Percentiles rank a stretch among this genome's conserved stretches.
These are phyloP conservation scores for Callipepla squamata DNA, from an alignment of 2,113 vertebrate genomes.

Conservation along the genomic window DNA sequence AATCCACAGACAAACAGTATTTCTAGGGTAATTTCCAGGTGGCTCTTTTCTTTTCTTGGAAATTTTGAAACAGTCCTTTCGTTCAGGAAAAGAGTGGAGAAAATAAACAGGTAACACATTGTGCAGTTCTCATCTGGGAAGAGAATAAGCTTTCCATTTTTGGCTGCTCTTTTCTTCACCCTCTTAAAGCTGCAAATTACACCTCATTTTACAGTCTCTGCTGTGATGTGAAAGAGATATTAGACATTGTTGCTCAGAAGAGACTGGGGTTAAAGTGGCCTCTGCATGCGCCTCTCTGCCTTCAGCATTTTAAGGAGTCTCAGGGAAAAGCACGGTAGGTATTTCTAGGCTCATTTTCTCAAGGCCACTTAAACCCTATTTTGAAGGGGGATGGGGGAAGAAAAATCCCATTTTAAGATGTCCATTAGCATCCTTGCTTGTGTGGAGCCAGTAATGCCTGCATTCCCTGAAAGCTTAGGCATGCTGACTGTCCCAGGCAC, in stretches of 20 bases:
- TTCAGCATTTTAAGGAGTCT: constrained; percentile 18
- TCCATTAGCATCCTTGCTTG: constrained; percentile 46
- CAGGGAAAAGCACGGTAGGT: neutral
- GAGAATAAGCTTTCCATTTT: neutral
- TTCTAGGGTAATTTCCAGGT: neutral
- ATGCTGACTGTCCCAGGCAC: neutral
- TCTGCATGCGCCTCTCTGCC: constrained; percentile 2
- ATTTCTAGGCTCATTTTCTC: constrained; percentile 65
- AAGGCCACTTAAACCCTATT: constrained; percentile 30
- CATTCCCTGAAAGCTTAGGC: neutral
- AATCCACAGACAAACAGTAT: neutral
- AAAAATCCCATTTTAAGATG: constrained; percentile 39
- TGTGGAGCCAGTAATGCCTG: rapidly evolving
- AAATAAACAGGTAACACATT: constrained; percentile 13
- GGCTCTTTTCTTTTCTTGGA: neutral
- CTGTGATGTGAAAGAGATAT: constrained; percentile 58
- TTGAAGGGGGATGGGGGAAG: neutral
- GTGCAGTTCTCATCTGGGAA: neutral
- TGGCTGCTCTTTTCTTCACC: constrained; percentile 4
- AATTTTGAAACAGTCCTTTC: neutral
- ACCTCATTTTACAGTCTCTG: constrained; percentile 41
- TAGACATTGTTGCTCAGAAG: constrained; percentile 41
- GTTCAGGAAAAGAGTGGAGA: neutral
- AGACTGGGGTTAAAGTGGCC: constrained; percentile 18
- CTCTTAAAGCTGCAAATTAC: constrained; percentile 45